Conservation (phyloP, 2,888 invertebrate genomes). For the Caenorhabditis sp. region DNA sequence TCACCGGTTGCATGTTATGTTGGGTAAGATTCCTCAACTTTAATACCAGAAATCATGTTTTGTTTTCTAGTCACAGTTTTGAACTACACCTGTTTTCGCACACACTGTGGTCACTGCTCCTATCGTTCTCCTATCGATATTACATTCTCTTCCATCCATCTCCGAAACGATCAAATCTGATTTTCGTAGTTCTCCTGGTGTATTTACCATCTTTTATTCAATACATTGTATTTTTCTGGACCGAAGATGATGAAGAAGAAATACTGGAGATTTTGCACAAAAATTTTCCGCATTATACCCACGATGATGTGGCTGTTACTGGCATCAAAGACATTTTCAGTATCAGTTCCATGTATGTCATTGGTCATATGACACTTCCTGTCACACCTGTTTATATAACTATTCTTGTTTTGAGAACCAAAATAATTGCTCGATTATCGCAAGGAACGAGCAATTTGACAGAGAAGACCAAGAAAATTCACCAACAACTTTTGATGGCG, state of each 20-base stretch:
- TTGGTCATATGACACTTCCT: constrained; percentile 45
- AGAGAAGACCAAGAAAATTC: constrained; percentile 23
- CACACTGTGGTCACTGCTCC: constrained; percentile 8
- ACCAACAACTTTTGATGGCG: constrained; percentile 21
- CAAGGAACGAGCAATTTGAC: constrained; percentile 9
- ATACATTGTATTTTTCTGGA: neutral
- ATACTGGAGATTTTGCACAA: neutral
- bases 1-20: constrained; percentile 2
- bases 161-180: neutral
- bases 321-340: constrained; percentile 30
- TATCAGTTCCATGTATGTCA: constrained; percentile 28
- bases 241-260: constrained; percentile 1
- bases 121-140: constrained; percentile 18
- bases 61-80: neutral
- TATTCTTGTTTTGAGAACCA: constrained; percentile 15
- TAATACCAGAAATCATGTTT: no score
- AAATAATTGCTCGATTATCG: constrained; percentile 10
- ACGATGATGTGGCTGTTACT: constrained; percentile 10
- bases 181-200: neutral
- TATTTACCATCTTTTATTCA: constrained; percentile 6
- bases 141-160: constrained; percentile 7
- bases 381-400: constrained; percentile 40
- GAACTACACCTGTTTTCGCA: constrained; percentile 6
- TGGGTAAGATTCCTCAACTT: no score
- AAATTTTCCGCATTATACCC: constrained; percentile 27